Conservation (phyloP, 2,888 invertebrate species). For the Allacma fusca region DNA sequence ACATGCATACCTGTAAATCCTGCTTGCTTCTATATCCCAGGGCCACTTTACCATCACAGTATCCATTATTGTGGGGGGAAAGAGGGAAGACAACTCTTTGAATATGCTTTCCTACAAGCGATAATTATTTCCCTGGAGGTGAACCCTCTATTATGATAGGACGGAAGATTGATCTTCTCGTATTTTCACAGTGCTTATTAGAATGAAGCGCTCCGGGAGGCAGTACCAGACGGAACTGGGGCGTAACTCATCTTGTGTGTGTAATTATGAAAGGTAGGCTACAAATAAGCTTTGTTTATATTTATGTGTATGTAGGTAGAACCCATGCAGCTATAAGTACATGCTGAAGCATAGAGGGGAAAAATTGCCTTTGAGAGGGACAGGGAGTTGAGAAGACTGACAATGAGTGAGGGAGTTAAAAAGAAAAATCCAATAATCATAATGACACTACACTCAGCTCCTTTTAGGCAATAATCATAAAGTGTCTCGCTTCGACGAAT, state of each 20-base stretch:
- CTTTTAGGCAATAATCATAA: conserved; percentile 12
- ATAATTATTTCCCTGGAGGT: background rate
- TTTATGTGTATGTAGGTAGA: too few species aligned
- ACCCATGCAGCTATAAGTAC: too few species aligned
- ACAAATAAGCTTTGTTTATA: too few species aligned
- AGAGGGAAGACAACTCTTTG: too few species aligned
- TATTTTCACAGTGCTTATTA: background rate
- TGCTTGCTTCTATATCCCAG: too few species aligned
- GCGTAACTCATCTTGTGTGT: background rate
- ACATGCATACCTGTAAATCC: too few species aligned
- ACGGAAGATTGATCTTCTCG: background rate
- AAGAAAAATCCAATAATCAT: background rate
- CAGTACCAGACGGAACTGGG: background rate
- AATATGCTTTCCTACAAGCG: background rate
- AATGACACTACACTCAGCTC: conserved; percentile 3
- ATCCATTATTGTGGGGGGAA: too few species aligned
- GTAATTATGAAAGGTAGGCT: background rate
- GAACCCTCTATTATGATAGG: background rate
- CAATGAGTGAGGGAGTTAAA: background rate
- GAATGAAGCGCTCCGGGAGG: background rate
- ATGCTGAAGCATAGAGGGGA: too few species aligned
- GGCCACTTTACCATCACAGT: too few species aligned
- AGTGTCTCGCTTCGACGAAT: background rate
- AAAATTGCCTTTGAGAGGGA: too few species aligned
- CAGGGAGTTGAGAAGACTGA: background rate